Percentiles rank a stretch among this genome's conserved stretches.
phyloP scores from a whole-genome alignment of 1,140 invertebrate genomes.

The Lordiphosa stackelbergi region DNA sequence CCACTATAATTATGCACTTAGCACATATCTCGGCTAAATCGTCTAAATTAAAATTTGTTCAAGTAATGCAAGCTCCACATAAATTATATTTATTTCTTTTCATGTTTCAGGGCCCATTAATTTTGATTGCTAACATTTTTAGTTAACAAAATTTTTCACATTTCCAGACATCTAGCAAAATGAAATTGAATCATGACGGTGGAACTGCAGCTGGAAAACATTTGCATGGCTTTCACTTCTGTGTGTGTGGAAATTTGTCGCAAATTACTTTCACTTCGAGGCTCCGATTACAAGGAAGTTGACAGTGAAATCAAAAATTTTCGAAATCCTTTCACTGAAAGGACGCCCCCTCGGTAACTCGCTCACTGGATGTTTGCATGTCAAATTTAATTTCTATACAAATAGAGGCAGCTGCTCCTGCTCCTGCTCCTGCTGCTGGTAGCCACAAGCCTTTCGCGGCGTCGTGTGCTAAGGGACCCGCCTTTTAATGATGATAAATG shows the following conservation, averaged over 20 bases:
- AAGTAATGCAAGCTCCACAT: too few species aligned
- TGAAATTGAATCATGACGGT: conserved; percentile 17
- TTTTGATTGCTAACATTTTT: too few species aligned
- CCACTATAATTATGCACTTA: conserved; percentile 27
- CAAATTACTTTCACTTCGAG: conserved; percentile 67
- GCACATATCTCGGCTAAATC: too few species aligned
- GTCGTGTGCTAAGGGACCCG: conserved; percentile 28
- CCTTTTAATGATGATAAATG: conserved; percentile 74
- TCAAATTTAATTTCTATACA: conserved; percentile 74
- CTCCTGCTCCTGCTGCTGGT: conserved; percentile 17
- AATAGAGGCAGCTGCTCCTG: conserved; percentile 56
- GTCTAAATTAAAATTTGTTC: too few species aligned
- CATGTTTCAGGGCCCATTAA: background rate
- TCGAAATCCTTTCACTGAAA: conserved; percentile 61
- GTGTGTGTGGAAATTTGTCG: conserved; percentile 60
- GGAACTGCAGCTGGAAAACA: conserved; percentile 54
- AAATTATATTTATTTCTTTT: conserved; percentile 6
- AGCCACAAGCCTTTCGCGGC: conserved; percentile 53
- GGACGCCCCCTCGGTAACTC: conserved; percentile 6
- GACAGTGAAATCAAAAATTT: conserved; percentile 26
- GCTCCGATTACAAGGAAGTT: conserved; percentile 50
- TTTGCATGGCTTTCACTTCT: conserved; percentile 73
- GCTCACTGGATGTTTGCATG: conserved; percentile 58
- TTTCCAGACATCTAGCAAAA: background rate
- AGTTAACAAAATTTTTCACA: background rate